Evolutionary conservation across 2,797 vertebrate genomes (phyloP).

Genomic region (Xerus rutilus): DNA sequence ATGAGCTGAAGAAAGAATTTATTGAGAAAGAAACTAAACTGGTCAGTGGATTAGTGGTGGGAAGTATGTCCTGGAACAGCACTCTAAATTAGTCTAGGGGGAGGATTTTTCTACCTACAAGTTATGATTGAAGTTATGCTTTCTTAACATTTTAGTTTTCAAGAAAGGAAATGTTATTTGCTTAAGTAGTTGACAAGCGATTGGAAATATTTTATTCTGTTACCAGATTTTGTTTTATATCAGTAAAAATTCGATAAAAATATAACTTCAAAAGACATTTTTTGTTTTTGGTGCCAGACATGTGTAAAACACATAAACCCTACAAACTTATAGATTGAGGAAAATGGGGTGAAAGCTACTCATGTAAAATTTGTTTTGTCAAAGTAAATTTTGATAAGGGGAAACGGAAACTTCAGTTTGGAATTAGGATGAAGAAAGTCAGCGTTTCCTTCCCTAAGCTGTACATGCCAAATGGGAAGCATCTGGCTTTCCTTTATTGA

Average conservation of each 20-base stretch:
- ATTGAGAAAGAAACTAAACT: constrained; percentile 91
- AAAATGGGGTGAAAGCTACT: neutral
- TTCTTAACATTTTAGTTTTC: constrained; percentile 57
- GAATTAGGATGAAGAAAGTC: neutral
- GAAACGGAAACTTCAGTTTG: constrained; percentile 36
- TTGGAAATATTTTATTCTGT: constrained; percentile 47
- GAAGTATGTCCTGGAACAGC: neutral
- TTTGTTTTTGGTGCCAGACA: neutral
- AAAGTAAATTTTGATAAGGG: neutral
- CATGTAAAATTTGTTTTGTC: constrained; percentile 28
- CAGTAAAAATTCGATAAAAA: constrained; percentile 55
- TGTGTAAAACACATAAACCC: neutral
- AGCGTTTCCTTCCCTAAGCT: constrained; percentile 61
- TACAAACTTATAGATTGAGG: neutral
- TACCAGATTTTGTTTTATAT: constrained; percentile 37
- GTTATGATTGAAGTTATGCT: neutral
- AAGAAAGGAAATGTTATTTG: constrained; percentile 8
- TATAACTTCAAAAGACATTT: neutral
- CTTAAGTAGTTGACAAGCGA: neutral
- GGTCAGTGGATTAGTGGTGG: constrained; percentile 88
- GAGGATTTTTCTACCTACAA: constrained; percentile 31
- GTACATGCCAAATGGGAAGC: constrained; percentile 61
- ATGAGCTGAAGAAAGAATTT: constrained; percentile 91
- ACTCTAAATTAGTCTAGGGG: constrained; percentile 62
- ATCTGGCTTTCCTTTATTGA: constrained; percentile 74